Conservation (phyloP, 1,140 invertebrate species). For the Drepana arcuata region DNA sequence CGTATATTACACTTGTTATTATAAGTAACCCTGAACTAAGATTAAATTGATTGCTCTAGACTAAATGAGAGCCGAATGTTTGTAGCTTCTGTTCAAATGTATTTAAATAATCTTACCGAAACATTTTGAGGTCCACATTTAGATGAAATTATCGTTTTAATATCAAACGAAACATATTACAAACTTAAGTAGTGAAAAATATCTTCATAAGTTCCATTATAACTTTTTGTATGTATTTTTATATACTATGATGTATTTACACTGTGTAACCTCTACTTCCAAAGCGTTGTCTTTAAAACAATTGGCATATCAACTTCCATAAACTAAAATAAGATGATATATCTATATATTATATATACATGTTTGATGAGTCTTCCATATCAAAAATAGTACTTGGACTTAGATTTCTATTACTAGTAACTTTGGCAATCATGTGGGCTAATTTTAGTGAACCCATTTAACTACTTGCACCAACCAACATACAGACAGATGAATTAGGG, state of each 20-base stretch:
- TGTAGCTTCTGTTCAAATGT: conserved; percentile 23
- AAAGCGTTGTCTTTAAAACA: conserved; percentile 49
- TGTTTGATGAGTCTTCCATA: conserved; percentile 66
- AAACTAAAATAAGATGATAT: conserved; percentile 59
- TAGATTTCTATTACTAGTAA: no score
- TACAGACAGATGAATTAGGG: no score
- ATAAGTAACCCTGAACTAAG: conserved; percentile 43
- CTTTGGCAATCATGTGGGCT: no score
- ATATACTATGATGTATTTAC: conserved; percentile 65
- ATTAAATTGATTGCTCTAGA: conserved; percentile 33
- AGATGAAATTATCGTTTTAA: conserved; percentile 47
- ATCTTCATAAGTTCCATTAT: conserved; percentile 40
- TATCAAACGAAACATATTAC: conserved; percentile 69
- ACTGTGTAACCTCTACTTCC: conserved; percentile 59
- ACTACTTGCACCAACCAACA: no score
- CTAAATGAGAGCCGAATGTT: conserved; percentile 13
- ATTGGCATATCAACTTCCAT: conserved; percentile 69
- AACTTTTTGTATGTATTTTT: conserved; percentile 69
- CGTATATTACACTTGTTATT: conserved; percentile 41
- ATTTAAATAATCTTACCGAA: conserved; percentile 30
- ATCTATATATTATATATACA: no score
- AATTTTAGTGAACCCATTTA: no score
- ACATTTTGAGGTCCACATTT: conserved; percentile 53
- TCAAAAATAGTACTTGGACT: conserved; percentile 66
- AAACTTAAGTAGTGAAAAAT: conserved; percentile 47